These are phyloP conservation scores for Neodon shergylaensis DNA, from an alignment of 2,113 vertebrate genomes.

Conservation along the genomic window DNA sequence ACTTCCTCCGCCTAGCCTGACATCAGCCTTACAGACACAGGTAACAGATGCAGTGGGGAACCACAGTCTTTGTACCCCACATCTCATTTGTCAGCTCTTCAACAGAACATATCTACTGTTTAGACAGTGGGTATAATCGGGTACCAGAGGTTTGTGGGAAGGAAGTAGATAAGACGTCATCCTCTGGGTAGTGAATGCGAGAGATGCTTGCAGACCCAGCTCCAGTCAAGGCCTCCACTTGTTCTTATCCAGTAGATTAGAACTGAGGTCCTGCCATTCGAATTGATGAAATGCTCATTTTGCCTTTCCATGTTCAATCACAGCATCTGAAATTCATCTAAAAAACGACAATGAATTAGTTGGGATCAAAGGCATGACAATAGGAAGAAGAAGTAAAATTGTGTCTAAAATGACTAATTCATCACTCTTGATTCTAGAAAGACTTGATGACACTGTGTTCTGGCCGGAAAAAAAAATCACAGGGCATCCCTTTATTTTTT, in stretches of 20 bases:
- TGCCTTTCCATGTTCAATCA: neutral
- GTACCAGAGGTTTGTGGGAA: neutral
- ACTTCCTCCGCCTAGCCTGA: neutral
- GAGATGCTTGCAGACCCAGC: neutral
- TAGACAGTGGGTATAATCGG: no score
- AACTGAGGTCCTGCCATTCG: neutral
- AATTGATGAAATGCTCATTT: neutral
- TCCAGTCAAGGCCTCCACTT: neutral
- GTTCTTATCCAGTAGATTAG: neutral
- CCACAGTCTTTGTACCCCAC: neutral
- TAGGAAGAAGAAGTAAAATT: neutral
- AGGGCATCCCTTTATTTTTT: neutral
- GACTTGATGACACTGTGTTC: neutral
- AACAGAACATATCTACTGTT: neutral
- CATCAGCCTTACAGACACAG: neutral
- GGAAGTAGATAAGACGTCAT: neutral
- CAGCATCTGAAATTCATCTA: conserved; percentile 24
- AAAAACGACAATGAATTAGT: neutral
- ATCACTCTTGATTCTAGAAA: neutral
- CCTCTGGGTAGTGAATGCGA: neutral
- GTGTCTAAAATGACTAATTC: neutral
- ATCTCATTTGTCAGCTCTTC: neutral
- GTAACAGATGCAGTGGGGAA: neutral
- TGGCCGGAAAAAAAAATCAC: neutral
- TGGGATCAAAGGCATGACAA: neutral